phyloP scores from a whole-genome alignment of 2,797 vertebrate genomes.

The Bryconaethiops microstoma region DNA sequence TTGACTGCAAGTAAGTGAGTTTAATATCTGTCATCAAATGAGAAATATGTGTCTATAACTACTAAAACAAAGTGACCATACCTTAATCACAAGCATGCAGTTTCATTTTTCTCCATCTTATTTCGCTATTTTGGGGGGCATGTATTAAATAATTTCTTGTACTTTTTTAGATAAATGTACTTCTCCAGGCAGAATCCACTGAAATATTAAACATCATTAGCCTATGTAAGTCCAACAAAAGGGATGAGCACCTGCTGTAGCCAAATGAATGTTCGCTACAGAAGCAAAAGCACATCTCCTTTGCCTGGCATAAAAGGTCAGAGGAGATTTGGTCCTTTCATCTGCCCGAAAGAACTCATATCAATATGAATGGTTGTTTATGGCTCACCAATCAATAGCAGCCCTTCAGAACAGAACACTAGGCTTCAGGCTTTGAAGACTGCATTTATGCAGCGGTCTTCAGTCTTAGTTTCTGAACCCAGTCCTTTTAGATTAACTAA shows the following conservation, averaged over 20 bases:
- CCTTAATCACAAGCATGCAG: background rate
- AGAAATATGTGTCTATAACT: background rate
- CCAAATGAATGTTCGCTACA: slow-evolving; percentile 47
- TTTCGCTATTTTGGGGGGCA: slow-evolving; percentile 6
- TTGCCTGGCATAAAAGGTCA: slow-evolving; percentile 59
- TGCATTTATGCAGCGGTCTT: slow-evolving; percentile 42
- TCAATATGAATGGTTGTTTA: slow-evolving; percentile 72
- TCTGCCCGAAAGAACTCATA: slow-evolving; percentile 66
- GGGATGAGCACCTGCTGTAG: slow-evolving; percentile 49
- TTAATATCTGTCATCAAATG: background rate
- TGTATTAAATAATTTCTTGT: slow-evolving; percentile 2
- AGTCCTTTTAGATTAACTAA: slow-evolving; percentile 57
- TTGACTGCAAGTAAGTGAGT: too few relatives aligned
- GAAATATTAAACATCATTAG: slow-evolving; percentile 47
- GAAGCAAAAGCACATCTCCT: slow-evolving; percentile 49
- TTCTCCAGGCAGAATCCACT: slow-evolving; percentile 20
- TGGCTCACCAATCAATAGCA: slow-evolving; percentile 64
- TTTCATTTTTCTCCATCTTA: slow-evolving; percentile 26
- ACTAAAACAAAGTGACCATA: background rate
- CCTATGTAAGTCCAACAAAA: slow-evolving; percentile 26
- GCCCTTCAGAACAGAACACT: slow-evolving; percentile 60
- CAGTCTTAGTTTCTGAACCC: slow-evolving; percentile 39
- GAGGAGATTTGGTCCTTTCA: slow-evolving; percentile 61
- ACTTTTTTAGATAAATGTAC: slow-evolving; percentile 18
- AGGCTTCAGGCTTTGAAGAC: slow-evolving; percentile 63